These are phyloP conservation scores for Otolemur crassicaudatus DNA, from an alignment of 2,797 vertebrate genomes.

Conservation along the genomic window DNA sequence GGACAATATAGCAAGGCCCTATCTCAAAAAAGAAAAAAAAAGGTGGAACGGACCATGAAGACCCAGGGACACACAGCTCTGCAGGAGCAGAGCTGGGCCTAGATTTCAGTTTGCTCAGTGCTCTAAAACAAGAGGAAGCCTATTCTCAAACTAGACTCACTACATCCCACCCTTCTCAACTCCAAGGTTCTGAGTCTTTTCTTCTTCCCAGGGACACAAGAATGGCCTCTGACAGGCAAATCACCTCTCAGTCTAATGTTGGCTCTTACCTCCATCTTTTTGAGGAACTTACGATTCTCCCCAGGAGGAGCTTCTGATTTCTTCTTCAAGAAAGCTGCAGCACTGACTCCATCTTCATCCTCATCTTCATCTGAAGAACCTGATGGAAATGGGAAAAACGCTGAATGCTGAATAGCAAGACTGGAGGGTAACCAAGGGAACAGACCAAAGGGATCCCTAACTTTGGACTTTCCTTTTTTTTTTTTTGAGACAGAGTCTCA, in stretches of 20 bases:
- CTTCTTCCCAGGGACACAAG: not conserved
- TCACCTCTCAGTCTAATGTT: not conserved
- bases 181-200: not conserved
- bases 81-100: not conserved
- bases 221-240: not conserved
- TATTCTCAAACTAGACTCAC: not conserved
- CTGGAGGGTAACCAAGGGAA: not conserved
- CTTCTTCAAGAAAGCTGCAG: constrained; percentile 93
- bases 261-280: constrained; percentile 90
- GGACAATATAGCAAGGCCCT: too few species aligned
- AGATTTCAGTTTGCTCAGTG: not conserved
- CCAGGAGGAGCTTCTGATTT: constrained; percentile 88
- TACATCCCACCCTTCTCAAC: not conserved
- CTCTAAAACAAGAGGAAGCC: not conserved
- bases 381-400: not conserved
- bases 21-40: not conserved
- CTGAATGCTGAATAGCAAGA: not conserved
- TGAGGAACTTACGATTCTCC: constrained; percentile 92
- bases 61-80: not conserved
- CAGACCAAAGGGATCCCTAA: not conserved
- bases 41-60: not conserved
- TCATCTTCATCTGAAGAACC: constrained; percentile 85
- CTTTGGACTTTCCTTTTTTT: not conserved
- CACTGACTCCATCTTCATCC: constrained; percentile 86
- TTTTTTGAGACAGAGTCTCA: too few species aligned